Percentiles rank a stretch among this genome's conserved stretches.
Evolutionary conservation across 2,888 invertebrate species (phyloP).

Genomic region (Aporophyla lueneburgensis): DNA sequence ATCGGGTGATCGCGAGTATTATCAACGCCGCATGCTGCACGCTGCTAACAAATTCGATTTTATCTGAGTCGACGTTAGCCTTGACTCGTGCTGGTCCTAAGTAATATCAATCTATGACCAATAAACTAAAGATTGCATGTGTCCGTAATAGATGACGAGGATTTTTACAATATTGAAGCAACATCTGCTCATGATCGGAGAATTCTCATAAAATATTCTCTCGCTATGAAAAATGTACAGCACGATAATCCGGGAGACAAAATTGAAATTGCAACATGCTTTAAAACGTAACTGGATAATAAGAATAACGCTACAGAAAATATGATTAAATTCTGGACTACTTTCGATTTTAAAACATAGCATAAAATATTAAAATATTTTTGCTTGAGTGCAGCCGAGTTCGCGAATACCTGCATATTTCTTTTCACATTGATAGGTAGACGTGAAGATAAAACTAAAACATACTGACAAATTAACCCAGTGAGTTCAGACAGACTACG

Average conservation of each 20-base stretch:
- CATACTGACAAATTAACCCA: background rate
- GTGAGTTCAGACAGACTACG: slow-evolving; percentile 4
- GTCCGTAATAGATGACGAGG: slow-evolving; percentile 18
- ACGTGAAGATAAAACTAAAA: slow-evolving; percentile 20
- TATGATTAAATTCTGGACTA: background rate
- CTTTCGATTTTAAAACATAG: slow-evolving; percentile 1
- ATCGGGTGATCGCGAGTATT: slow-evolving; percentile 66
- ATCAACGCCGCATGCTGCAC: slow-evolving; percentile 62
- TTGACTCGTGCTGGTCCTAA: slow-evolving; percentile 30
- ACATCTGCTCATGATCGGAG: slow-evolving; percentile 34
- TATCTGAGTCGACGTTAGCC: slow-evolving; percentile 59
- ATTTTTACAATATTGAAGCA: slow-evolving; percentile 41
- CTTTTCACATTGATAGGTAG: slow-evolving; percentile 26
- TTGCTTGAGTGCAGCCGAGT: slow-evolving; percentile 24
- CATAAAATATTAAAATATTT: slow-evolving; percentile 3
- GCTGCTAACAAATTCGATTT: slow-evolving; percentile 75
- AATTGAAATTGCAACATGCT: slow-evolving; percentile 22
- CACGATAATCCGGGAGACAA: slow-evolving; percentile 9
- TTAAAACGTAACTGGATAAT: slow-evolving; percentile 5
- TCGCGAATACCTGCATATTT: slow-evolving; percentile 24
- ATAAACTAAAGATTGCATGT: slow-evolving; percentile 44
- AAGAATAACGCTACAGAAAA: slow-evolving; percentile 6
- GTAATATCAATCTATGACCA: slow-evolving; percentile 45
- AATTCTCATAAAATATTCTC: slow-evolving; percentile 29
- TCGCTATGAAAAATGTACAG: slow-evolving; percentile 34